Evolutionary conservation across 1,140 invertebrate species (phyloP).

Genomic region (Dendrolimus punctatus): DNA sequence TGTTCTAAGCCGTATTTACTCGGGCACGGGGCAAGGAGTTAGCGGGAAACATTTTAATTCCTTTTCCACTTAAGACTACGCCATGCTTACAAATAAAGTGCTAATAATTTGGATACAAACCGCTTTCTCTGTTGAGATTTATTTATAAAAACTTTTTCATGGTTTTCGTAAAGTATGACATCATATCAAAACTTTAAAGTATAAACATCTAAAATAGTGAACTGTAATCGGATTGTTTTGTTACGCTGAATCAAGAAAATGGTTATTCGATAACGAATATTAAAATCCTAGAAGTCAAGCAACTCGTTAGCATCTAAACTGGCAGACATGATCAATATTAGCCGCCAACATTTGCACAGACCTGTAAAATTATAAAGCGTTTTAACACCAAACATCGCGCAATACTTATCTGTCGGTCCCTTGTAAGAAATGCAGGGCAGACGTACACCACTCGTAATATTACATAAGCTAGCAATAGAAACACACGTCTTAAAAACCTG

Average conservation of each 20-base stretch:
- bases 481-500: no score
- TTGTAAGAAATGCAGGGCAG: no score
- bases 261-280: slow-evolving; percentile 29
- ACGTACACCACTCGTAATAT: no score
- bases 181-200: no score
- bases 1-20: slow-evolving; percentile 25
- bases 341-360: slow-evolving; percentile 50
- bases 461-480: no score
- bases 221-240: not conserved
- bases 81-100: not conserved
- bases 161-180: no score
- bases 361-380: slow-evolving; percentile 56
- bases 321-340: slow-evolving; percentile 57
- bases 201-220: no score
- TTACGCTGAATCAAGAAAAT: slow-evolving; percentile 24
- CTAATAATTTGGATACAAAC: no score
- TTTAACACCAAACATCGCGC: slow-evolving; percentile 60
- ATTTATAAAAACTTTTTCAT: no score
- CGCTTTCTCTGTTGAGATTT: no score
- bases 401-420: slow-evolving; percentile 36
- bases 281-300: slow-evolving; percentile 34
- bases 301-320: slow-evolving; percentile 42
- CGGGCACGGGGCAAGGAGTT: slow-evolving; percentile 15
- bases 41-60: slow-evolving; percentile 16
- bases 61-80: slow-evolving; percentile 18